Conservation (phyloP, 2,113 vertebrate species). For the Nanger granti region DNA sequence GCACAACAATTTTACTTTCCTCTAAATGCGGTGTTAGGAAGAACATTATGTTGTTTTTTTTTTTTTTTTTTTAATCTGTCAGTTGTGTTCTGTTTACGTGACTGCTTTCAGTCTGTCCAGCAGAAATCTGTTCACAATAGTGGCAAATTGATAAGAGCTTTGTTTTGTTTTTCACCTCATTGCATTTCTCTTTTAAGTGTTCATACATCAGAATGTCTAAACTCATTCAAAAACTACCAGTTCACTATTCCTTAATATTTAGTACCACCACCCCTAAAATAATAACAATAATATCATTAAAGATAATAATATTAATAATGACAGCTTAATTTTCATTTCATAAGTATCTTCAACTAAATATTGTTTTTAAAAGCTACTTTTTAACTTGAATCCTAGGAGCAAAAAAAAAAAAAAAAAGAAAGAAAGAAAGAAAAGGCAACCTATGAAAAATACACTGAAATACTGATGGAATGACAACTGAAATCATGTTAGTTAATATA, state of each 20-base stretch:
- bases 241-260: background rate
- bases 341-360: background rate
- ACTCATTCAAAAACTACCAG: background rate
- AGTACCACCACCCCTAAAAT: background rate
- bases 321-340: background rate
- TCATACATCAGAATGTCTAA: background rate
- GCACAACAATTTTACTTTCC: background rate
- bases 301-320: background rate
- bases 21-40: background rate
- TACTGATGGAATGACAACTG: background rate
- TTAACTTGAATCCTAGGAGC: background rate
- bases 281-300: background rate
- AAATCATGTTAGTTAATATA: background rate
- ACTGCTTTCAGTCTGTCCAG: background rate
- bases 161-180: background rate
- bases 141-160: background rate
- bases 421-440: background rate
- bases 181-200: background rate
- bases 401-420: background rate
- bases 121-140: background rate
- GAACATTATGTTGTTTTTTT: background rate
- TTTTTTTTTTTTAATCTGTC: background rate
- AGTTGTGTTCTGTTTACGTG: background rate
- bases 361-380: background rate
- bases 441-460: background rate